Base-by-base conservation (phyloP, 2,797 vertebrate species). In the Nasua narica region DNA sequence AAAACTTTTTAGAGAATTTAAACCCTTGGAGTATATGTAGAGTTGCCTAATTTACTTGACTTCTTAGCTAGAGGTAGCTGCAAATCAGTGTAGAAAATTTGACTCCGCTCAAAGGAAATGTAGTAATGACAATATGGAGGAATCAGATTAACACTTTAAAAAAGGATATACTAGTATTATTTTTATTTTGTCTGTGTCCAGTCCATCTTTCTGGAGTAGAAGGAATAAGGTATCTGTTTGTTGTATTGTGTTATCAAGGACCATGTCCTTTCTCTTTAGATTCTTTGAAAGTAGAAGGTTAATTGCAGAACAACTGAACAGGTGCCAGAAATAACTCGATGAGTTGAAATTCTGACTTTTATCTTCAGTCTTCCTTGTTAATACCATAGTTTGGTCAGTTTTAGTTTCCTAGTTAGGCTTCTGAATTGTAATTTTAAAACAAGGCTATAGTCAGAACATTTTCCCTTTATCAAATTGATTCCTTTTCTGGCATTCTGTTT, bases 381-480 rank as follows among this genome's bases (percentile, higher is more conserved):
- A 56, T 4, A 77, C 11, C 16, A 7, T 86, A 70, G 50, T 79
- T 86, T 67, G 32, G 35, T 82, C 12, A 50, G 12, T 72, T 91
- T 84, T 65, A 79, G 32, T 88, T 92, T 95, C 48, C 67, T 94
- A 60, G 69, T 90, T 93, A 54, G 35, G 27, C 23, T 69, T 90
- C 69, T 88, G 52, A 93, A 79, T 94, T 90, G 1, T 52, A 95
- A 40, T 95, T 92, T 83, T 86, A 79, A 96, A 94, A 84, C 13
- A 94, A 83, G 58, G 23, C 54, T 21, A 4, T 43, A 85, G 46
- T 76, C 14, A 70, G 29, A 72, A 14, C 11, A 11, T 77, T 90
- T 92, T 81, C 18, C 18, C 19, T 87, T 84, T 88, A 43, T 88
- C 72, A 76, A 21, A 91, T 84, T 72, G 5, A 65, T 72, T 91